phyloP scores from a whole-genome alignment of 2,113 vertebrate genomes.

The Oostethus manadensis region DNA sequence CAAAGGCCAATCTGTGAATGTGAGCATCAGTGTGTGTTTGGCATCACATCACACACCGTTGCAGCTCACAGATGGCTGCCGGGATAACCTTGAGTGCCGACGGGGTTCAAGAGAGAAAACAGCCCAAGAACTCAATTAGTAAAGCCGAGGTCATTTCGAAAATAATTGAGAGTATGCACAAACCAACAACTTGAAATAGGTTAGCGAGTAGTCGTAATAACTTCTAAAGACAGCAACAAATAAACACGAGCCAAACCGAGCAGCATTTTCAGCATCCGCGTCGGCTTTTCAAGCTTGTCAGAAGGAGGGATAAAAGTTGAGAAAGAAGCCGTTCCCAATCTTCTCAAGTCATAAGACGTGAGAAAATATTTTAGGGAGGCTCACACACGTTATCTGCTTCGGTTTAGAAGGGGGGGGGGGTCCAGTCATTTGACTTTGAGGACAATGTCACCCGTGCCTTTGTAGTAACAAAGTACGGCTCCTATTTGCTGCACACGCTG shows the following conservation, averaged over 20 bases:
- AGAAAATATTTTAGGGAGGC: conserved; percentile 21
- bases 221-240: too few species aligned
- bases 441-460: conserved; percentile 21
- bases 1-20: neutral
- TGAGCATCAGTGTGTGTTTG: conserved; percentile 35
- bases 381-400: conserved; percentile 27
- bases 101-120: conserved; percentile 26
- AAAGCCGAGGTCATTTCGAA: too few species aligned
- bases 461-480: conserved; percentile 21
- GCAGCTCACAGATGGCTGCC: conserved; percentile 19
- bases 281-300: too few species aligned
- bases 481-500: conserved; percentile 31
- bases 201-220: too few species aligned
- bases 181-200: too few species aligned
- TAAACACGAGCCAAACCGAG: too few species aligned
- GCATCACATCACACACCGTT: conserved; percentile 42
- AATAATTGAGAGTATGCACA: too few species aligned
- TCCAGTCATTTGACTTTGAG: conserved; percentile 57
- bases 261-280: too few species aligned
- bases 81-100: conserved; percentile 32
- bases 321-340: conserved; percentile 10
- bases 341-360: conserved; percentile 18
- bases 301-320: too few species aligned
- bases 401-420: conserved; percentile 7
- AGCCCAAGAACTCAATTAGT: too few species aligned